Evolutionary conservation across 2,113 vertebrate species (phyloP), one percentile per base, ranked within the genome.

Genomic region (Chionis minor): DNA sequence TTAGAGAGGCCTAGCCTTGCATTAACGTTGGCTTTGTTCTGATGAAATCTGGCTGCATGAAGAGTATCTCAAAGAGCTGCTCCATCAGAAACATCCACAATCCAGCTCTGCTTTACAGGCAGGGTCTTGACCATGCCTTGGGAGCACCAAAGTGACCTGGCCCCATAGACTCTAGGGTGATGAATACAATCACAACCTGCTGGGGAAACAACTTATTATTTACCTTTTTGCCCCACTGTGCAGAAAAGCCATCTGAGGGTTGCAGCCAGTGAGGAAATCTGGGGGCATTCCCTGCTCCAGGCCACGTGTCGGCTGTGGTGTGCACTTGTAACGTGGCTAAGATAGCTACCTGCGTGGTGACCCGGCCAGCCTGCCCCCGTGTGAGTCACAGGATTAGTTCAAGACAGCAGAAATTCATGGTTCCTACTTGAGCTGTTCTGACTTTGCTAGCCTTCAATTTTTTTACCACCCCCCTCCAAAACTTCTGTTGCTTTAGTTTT

Each of bases 281-380:
- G 16, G 40, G 56, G 61, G 44, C 35, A 79, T 22, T 45, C 58
- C n/a, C 56, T 17, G 21, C 51, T 84, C 45, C 11, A 17, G 72
- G 55, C 77, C 62, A 32, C 0, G 0, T 44, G 26, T 83, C 0
- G 2, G 35, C n/a, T 0, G 0, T 12, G 22, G 23, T 24, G 33
- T 40, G 19, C 1, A 4, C 44, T 58, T 63, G 52, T 65, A 21
- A n/a, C 1, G 1, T 9, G 61, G 49, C 28, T 59, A 55, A 35
- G 22, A 27, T 4, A 55, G 77, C 61, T 45, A 70, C 49, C 84
- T 95, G 44, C 1, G 0, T 12, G 71, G 16, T 83, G 88, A 91
- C 61, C 67, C 3, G 1, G 10, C 40, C 33, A 18, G 40, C 10
- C 28, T 58, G 45, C 45, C 85, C 24, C 79, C 70, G 15, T 44